Conservation (phyloP, 1,140 invertebrate species). For the Sarcophaga peregrina region DNA sequence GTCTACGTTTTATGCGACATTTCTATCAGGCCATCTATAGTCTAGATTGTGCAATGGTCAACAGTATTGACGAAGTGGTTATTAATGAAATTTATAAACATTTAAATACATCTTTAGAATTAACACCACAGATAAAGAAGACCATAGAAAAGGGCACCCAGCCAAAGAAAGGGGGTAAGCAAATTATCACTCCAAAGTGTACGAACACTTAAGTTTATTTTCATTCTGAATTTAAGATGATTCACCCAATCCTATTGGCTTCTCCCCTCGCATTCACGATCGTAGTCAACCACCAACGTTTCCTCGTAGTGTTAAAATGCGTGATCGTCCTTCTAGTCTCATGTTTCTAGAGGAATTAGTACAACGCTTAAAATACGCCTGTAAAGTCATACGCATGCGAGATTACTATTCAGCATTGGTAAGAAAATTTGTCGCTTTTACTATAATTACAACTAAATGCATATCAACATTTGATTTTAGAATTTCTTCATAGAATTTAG, state of each 20-base stretch:
- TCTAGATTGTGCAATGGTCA: slow-evolving; percentile 73
- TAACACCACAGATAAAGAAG: slow-evolving; percentile 82
- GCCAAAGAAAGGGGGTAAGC: slow-evolving; percentile 76
- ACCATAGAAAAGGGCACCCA: slow-evolving; percentile 82
- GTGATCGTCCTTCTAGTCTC: slow-evolving; percentile 83
- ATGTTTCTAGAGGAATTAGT: slow-evolving; percentile 87
- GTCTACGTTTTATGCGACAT: slow-evolving; percentile 87
- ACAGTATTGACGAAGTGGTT: slow-evolving; percentile 70
- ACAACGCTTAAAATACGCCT: slow-evolving; percentile 82
- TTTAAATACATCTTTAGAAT: slow-evolving; percentile 77
- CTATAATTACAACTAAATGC: not conserved
- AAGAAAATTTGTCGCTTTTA: slow-evolving; percentile 54
- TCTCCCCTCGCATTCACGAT: slow-evolving; percentile 96
- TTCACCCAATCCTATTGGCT: slow-evolving; percentile 80
- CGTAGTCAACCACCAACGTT: slow-evolving; percentile 96
- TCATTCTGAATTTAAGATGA: slow-evolving; percentile 64
- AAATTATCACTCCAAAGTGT: not conserved
- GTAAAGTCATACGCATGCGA: slow-evolving; percentile 81
- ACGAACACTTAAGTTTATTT: not conserved
- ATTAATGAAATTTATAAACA: slow-evolving; percentile 76
- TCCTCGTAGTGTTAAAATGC: slow-evolving; percentile 95
- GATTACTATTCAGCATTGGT: slow-evolving; percentile 88
- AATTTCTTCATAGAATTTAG: slow-evolving; percentile 96
- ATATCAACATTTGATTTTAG: slow-evolving; percentile 69
- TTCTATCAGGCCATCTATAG: slow-evolving; percentile 83